Evolutionary conservation across 2,113 vertebrate genomes (phyloP).

Genomic region (Heterotilapia buettikoferi): DNA sequence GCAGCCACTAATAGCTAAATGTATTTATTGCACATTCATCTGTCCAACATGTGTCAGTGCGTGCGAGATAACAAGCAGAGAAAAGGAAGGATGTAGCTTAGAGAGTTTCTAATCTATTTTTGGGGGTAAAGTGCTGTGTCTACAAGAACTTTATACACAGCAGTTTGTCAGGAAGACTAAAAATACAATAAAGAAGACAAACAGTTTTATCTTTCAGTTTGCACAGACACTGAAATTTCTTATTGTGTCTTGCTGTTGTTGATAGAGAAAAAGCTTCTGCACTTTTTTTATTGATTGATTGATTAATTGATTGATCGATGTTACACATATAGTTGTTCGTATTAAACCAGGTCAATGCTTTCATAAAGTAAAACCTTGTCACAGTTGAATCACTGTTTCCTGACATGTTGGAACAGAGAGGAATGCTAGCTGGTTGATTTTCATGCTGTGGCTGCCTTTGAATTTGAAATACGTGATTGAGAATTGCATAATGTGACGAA

Average conservation of each 20-base stretch:
- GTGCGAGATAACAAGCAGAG: background rate
- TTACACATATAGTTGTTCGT: background rate
- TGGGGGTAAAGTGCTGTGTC: background rate
- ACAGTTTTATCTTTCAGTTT: background rate
- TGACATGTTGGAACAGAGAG: no score
- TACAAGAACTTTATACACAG: background rate
- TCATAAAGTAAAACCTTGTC: background rate
- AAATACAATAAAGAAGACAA: background rate
- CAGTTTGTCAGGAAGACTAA: background rate
- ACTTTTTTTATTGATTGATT: background rate
- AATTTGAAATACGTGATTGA: background rate
- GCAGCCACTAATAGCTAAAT: background rate
- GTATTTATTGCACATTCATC: background rate
- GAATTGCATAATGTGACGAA: background rate
- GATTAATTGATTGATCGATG: no score
- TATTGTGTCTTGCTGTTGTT: background rate
- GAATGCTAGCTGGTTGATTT: background rate
- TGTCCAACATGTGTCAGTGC: background rate
- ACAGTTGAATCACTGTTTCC: no score
- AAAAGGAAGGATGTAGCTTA: background rate
- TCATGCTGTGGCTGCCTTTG: background rate
- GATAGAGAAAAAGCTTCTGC: background rate
- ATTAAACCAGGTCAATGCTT: background rate
- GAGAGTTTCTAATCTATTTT: background rate
- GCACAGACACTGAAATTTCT: background rate